Conservation (phyloP, 2,888 invertebrate genomes). For the Trimorus sp. region DNA sequence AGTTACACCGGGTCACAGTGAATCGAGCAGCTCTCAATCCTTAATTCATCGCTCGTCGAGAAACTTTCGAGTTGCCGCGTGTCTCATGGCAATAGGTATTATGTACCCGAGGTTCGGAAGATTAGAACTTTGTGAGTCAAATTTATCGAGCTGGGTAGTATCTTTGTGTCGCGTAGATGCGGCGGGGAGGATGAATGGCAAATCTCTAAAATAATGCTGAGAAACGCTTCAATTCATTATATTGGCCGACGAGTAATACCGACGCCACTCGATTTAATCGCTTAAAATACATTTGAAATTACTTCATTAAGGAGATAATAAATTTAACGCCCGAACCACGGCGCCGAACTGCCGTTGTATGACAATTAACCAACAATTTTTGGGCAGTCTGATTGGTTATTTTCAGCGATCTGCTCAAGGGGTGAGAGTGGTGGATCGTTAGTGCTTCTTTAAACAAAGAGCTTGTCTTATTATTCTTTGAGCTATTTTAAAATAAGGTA, state of each 20-base stretch:
- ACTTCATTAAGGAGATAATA: constrained; percentile 58
- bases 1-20: constrained; percentile 53
- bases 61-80: constrained; percentile 63
- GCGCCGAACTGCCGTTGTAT: constrained; percentile 1
- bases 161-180: constrained; percentile 54
- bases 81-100: constrained; percentile 65
- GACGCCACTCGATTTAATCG: constrained; percentile 48
- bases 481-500: too few relatives aligned
- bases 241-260: constrained; percentile 53
- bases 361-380: constrained; percentile 32
- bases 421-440: too few relatives aligned
- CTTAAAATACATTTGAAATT: constrained; percentile 59
- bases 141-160: constrained; percentile 60
- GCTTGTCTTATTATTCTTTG: too few relatives aligned
- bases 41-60: constrained; percentile 62
- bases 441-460: too few relatives aligned
- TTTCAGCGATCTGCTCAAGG: background rate
- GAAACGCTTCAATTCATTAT: constrained; percentile 56
- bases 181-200: constrained; percentile 45
- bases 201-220: constrained; percentile 59
- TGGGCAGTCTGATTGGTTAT: constrained; percentile 11
- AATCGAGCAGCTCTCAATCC: constrained; percentile 66
- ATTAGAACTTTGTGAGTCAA: constrained; percentile 66
- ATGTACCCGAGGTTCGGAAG: constrained; percentile 62
- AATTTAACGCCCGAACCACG: constrained; percentile 31